Conservation (phyloP, 2,888 invertebrate species). For the Andrena hattorfiana region DNA sequence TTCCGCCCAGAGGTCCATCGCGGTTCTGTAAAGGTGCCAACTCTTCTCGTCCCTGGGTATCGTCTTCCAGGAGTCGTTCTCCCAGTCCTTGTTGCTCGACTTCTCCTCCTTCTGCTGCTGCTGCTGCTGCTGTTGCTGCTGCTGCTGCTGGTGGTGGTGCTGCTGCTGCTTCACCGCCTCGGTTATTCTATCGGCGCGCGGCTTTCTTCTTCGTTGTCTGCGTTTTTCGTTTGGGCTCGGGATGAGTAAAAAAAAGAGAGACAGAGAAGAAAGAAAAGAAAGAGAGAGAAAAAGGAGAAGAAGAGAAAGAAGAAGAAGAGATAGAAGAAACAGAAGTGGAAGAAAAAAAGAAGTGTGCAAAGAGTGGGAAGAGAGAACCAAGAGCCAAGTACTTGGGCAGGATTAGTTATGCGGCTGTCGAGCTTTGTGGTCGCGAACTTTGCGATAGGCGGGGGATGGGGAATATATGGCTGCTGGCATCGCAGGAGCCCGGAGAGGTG, state of each 20-base stretch:
- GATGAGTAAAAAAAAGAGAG: constrained; percentile 76
- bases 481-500: constrained; percentile 56
- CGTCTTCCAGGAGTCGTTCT: constrained; percentile 83
- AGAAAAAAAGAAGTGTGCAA: constrained; percentile 52
- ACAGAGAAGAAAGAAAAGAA: constrained; percentile 66
- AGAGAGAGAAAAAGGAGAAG: constrained; percentile 61
- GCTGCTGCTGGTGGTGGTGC: background rate
- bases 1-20: constrained; percentile 84
- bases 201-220: constrained; percentile 83
- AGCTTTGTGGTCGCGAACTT: constrained; percentile 46
- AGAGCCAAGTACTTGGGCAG: constrained; percentile 52
- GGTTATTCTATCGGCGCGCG: constrained; percentile 78
- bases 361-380: constrained; percentile 43
- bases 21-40: constrained; percentile 84
- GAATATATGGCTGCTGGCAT: constrained; percentile 50
- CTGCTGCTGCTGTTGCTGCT: no score
- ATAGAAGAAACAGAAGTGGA: constrained; percentile 52
- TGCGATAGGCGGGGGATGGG: constrained; percentile 44
- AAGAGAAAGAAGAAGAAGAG: constrained; percentile 47
- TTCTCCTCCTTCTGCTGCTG: constrained; percentile 68
- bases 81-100: constrained; percentile 78
- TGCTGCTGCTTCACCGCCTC: constrained; percentile 75
- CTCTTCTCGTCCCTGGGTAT: constrained; percentile 83
- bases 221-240: constrained; percentile 76
- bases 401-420: constrained; percentile 59